Evolutionary conservation across 2,888 invertebrate species (phyloP), one percentile per base, ranked within the genome.

Genomic region (Oligia latruncula): DNA sequence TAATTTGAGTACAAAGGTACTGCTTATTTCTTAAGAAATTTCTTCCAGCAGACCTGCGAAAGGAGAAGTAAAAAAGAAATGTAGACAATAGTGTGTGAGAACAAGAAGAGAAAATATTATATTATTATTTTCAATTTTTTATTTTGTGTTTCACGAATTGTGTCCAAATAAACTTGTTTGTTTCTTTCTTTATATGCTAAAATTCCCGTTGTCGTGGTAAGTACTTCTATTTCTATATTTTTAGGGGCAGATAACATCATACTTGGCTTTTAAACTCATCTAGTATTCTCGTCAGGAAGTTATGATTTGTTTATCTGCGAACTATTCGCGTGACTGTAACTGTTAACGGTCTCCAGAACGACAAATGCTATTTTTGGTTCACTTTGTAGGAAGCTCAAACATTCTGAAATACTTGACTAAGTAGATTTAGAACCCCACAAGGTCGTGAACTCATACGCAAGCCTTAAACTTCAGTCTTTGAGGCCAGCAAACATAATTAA

Each of bases 401-500:
- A 8, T 55, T 23, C 29, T 35, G 35, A 35, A 64, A 77, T 49
- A 46, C 35, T 35, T n/a, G 23, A 4, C 3, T 40, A 3, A 68
- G 17, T 29, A 35, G 49, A 66, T 52, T 35, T 23, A 29, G 8
- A 29, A 84, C 11, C 8, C 20, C 17, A 55, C 85, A 62, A 80
- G 71, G 29, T 55, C 60, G 9, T 71, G 60, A 71, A 80, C 70
- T 52, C 46, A 40, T 58, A 46, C 15, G 20, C 17, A 55, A 65
- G 40, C 20, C 43, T 46, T n/a, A 60, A 74, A 64, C 60, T 17
- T 17, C 52, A 20, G n/a, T 15, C 60, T 65, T 71, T 60, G n/a
- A 71, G 66, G 65, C 74, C 40, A 78, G 43, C 78, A 64, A 52
- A 75, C 84, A 15, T 79, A 71, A 29, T 83, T 83, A 78, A 74